A percentile compares a stretch with the other conserved stretches of the same genome.
These are phyloP conservation scores for Axea sp. DNA, from an alignment of 2,888 invertebrate genomes.

Conservation along the genomic window DNA sequence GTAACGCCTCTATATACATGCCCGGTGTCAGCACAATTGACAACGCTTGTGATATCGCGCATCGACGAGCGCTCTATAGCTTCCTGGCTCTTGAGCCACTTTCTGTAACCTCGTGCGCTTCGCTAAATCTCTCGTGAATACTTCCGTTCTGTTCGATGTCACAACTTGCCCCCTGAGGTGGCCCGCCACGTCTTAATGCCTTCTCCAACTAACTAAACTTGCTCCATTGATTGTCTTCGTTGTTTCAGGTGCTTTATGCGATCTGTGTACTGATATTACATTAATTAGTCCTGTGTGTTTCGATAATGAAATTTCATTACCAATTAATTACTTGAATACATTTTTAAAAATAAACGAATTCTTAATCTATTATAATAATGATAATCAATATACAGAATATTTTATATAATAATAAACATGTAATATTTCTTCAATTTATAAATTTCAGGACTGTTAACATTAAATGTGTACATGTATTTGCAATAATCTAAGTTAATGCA, in stretches of 20 bases:
- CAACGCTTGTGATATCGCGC: constrained; percentile 43
- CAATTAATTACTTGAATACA: no score
- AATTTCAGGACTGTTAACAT: no score
- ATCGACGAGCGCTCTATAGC: constrained; percentile 36
- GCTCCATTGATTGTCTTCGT: constrained; percentile 35
- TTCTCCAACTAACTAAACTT: constrained; percentile 25
- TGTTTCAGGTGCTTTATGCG: constrained; percentile 19
- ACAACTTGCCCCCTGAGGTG: constrained; percentile 23
- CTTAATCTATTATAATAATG: no score
- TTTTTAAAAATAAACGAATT: no score
- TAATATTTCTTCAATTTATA: no score
- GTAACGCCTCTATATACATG: constrained; percentile 38
- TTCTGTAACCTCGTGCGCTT: constrained; percentile 39
- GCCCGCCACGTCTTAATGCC: constrained; percentile 20
- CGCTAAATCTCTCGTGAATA: constrained; percentile 53
- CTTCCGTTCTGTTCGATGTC: constrained; percentile 49
- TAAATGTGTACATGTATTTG: no score
- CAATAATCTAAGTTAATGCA: no score
- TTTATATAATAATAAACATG: no score
- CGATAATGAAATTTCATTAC: constrained; percentile 11
- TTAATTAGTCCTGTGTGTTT: constrained; percentile 16
- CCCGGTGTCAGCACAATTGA: constrained; percentile 42
- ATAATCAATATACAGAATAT: no score
- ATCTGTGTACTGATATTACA: constrained; percentile 19
- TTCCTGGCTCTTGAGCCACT: constrained; percentile 50